Base-by-base conservation (phyloP, 2,113 vertebrate species). In the Galbula dea region DNA sequence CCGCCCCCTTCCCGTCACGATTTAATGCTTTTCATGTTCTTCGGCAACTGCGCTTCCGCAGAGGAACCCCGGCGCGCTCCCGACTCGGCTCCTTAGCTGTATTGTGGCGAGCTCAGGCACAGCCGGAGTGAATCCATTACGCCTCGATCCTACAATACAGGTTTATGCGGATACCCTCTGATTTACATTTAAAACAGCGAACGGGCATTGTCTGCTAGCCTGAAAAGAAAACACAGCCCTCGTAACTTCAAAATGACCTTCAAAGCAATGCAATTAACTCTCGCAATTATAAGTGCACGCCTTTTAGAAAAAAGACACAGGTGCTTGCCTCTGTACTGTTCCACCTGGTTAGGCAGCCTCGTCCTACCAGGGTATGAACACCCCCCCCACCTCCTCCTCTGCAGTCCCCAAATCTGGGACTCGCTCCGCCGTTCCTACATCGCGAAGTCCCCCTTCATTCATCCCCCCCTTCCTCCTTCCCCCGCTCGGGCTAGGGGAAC, bases 231-330 rank as follows among this genome's bases (percentile, higher is more conserved):
- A 75, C 75, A 81, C 82, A 95, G 96, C 94, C n/a, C 95, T 83
- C 69, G 26, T 94, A 96, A 98, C 97, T 97, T 96, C 93, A 93
- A n/a, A 95, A 96, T 95, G 97, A 97, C 97, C 97, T 98, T 97
- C 97, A 96, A 94, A 95, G 85, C 96, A 93, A 96, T 48, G 96
- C 96, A 97, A 98, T 97, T 97, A 98, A 97, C 96, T 97, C 95
- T 82, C 87, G 79, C 93, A 96, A 97, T 97, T 91, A 97, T 92
- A 94, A 73, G 95, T 94, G 83, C 73, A 94, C 57, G 76, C 94
- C 94, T 81, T 96, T 94, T 91, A 88, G 86, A 88, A 95, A 94
- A 90, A 90, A 57, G 90, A n/a, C 96, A 94, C 97, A 97, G 97
- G 97, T 97, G 97, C 95, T 96, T 81, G 94, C 94, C 67, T 95